Evolutionary conservation across 2,797 vertebrate genomes (phyloP).

Genomic region (Rhabdomys pumilio): DNA sequence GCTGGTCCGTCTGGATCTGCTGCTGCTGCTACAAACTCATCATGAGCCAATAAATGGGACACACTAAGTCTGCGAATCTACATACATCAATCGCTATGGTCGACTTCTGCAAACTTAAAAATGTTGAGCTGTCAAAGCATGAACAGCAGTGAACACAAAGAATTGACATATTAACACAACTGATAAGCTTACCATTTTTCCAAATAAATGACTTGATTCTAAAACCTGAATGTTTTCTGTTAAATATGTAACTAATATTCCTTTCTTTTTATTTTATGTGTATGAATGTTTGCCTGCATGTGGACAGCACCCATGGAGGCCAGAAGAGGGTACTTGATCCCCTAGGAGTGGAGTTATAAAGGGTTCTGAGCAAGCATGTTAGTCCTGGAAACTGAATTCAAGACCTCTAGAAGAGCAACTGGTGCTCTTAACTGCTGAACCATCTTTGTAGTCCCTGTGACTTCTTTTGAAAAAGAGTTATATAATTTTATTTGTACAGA

Average conservation of each 20-base stretch:
- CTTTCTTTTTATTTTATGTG: background rate
- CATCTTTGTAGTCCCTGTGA: background rate
- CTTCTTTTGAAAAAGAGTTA: background rate
- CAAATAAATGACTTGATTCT: conserved; percentile 53
- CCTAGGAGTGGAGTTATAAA: too few species aligned
- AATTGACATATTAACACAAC: conserved; percentile 34
- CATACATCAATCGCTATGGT: background rate
- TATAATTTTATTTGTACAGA: background rate
- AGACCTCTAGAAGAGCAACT: background rate
- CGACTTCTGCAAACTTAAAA: background rate
- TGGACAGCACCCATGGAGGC: background rate
- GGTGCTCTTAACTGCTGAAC: background rate
- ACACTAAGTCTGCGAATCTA: background rate
- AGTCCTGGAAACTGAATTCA: background rate
- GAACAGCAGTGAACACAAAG: conserved; percentile 33
- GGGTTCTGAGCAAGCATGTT: background rate
- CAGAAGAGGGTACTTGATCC: background rate
- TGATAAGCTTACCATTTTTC: conserved; percentile 13
- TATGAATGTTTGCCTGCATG: background rate
- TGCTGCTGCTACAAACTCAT: background rate
- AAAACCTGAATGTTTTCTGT: conserved; percentile 50
- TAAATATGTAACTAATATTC: background rate
- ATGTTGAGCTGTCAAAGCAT: background rate
- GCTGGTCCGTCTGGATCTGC: background rate
- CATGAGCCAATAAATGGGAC: background rate